Evolutionary conservation across 2,888 invertebrate genomes (phyloP).

Genomic region (Trissoscelio sp.): DNA sequence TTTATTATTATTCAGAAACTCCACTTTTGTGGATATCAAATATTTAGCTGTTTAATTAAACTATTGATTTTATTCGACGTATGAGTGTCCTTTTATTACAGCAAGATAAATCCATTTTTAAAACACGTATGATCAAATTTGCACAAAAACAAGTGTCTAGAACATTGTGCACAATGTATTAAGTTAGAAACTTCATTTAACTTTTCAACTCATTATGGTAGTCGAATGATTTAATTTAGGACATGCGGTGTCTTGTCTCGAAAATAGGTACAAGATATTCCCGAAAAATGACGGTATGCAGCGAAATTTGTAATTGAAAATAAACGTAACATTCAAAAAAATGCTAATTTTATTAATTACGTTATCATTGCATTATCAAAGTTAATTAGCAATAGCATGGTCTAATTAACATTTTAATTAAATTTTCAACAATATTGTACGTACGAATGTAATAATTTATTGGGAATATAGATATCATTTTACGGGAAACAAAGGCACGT

Average conservation of each 20-base stretch:
- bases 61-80: conserved; percentile 13
- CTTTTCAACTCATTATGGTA: conserved; percentile 41
- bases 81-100: not conserved
- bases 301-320: conserved; percentile 10
- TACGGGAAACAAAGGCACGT: no score
- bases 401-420: conserved; percentile 1
- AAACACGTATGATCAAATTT: not conserved
- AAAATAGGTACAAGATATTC: conserved; percentile 22
- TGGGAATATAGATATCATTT: no score
- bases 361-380: conserved; percentile 6
- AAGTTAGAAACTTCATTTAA: conserved; percentile 41
- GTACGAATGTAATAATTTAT: no score
- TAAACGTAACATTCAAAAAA: not conserved
- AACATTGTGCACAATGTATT: conserved; percentile 25
- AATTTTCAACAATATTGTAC: no score
- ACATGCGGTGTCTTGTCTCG: conserved; percentile 8
- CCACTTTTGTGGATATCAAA: conserved; percentile 5
- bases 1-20: conserved; percentile 8
- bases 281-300: not conserved
- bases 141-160: not conserved
- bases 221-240: conserved; percentile 39
- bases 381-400: conserved; percentile 3
- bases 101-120: not conserved
- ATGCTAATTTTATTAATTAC: not conserved
- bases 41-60: conserved; percentile 30